A percentile compares a stretch with the other conserved stretches of the same genome.
These are phyloP conservation scores for Platycnemis pennipes DNA, from an alignment of 2,888 invertebrate genomes.

Conservation along the genomic window DNA sequence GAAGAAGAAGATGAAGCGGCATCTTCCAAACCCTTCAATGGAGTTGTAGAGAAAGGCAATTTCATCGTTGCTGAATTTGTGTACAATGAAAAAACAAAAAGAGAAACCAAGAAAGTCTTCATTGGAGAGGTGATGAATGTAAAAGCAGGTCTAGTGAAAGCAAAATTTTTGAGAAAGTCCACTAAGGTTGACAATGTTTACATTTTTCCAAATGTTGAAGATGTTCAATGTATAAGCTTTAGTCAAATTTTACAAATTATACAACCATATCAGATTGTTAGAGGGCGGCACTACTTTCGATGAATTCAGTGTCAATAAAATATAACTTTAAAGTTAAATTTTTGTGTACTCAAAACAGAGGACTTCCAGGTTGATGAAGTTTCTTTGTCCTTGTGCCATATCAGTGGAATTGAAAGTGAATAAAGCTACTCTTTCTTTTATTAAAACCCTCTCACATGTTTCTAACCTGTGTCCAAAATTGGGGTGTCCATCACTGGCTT, in stretches of 20 bases:
- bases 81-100: constrained; percentile 2
- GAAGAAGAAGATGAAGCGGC: neutral
- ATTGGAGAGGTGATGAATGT: neutral
- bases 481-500: constrained; percentile 11
- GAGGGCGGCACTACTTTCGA: neutral
- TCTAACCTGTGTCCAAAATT: neutral
- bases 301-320: neutral
- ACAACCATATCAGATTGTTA: constrained; percentile 9
- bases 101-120: neutral
- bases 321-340: neutral
- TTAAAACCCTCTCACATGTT: neutral
- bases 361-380: neutral
- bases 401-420: neutral
- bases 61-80: neutral
- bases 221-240: neutral
- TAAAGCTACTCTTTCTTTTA: neutral
- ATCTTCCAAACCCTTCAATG: neutral
- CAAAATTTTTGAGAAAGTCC: constrained; percentile 11
- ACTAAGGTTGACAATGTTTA: constrained; percentile 2
- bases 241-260: constrained; percentile 2
- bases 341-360: neutral
- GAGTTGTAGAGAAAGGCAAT: neutral
- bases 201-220: constrained; percentile 2
- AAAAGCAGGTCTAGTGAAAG: neutral
- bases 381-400: neutral